phyloP scores from a whole-genome alignment of 2,797 vertebrate species.

The Acanthurus lineatus region DNA sequence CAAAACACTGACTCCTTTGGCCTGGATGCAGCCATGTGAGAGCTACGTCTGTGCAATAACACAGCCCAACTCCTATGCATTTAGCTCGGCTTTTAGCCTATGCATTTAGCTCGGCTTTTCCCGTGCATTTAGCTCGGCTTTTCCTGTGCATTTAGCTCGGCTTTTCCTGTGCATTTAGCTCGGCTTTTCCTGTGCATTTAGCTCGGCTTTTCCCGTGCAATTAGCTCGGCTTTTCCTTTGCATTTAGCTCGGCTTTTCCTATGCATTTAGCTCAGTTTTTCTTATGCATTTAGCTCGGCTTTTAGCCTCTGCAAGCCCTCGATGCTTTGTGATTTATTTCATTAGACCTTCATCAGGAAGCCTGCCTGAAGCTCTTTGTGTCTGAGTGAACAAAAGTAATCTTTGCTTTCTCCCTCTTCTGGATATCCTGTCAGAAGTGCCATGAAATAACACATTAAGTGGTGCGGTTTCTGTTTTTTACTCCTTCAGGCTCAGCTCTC shows the following conservation, averaged over 20 bases:
- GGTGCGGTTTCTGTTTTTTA: neutral
- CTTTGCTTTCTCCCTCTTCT: constrained; percentile 1
- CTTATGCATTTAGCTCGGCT: neutral
- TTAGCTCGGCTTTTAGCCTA: no score
- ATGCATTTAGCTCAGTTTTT: no score
- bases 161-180: no score
- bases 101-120: no score
- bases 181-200: no score
- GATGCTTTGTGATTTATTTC: constrained; percentile 25
- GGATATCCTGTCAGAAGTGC: neutral
- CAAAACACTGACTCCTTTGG: constrained; percentile 31
- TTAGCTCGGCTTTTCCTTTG: no score
- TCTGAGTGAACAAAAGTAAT: neutral
- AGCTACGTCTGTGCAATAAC: constrained; percentile 5
- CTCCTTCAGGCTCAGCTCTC: neutral
- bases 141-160: no score
- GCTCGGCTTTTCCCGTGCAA: no score
- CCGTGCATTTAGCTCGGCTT: no score
- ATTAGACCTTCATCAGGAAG: constrained; percentile 31
- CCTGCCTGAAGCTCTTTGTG: constrained; percentile 15
- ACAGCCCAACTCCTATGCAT: neutral
- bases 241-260: no score
- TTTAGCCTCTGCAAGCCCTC: constrained; percentile 2
- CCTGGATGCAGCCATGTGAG: constrained; percentile 18
- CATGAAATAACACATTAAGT: neutral